phyloP scores from a whole-genome alignment of 2,797 vertebrate genomes.

The Loris lydekkerianus region DNA sequence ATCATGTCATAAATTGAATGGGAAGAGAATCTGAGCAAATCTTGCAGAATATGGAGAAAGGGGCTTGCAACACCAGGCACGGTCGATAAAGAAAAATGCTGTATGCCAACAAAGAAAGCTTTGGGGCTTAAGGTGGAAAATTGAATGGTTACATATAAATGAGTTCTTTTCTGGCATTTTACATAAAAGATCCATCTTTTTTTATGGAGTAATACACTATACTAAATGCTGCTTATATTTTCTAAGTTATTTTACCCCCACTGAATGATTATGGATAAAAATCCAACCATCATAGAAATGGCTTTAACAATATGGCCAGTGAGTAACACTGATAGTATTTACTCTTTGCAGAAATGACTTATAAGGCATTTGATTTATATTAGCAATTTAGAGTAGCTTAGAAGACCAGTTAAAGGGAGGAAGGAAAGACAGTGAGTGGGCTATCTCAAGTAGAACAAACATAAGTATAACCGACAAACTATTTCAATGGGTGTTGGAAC shows the following conservation, averaged over 20 bases:
- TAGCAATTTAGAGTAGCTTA: conserved; percentile 15
- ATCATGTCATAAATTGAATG: conserved; percentile 89
- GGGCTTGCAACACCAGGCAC: conserved; percentile 78
- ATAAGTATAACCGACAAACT: background rate
- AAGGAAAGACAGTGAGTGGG: no score
- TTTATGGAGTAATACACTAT: conserved; percentile 55
- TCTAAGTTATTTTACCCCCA: conserved; percentile 65
- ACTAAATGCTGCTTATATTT: conserved; percentile 54
- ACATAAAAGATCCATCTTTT: conserved; percentile 66
- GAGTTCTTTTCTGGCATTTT: conserved; percentile 59
- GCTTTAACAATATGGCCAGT: conserved; percentile 36
- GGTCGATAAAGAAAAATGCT: conserved; percentile 79
- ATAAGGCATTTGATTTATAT: conserved; percentile 39
- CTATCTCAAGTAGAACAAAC: background rate
- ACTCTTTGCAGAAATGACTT: conserved; percentile 27
- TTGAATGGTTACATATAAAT: conserved; percentile 62
- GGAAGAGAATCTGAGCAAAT: conserved; percentile 78
- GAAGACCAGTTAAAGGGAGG: background rate
- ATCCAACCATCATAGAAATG: background rate
- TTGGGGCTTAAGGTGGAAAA: conserved; percentile 63
- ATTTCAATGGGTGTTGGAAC: background rate
- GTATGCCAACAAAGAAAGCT: conserved; percentile 29
- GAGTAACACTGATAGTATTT: conserved; percentile 54
- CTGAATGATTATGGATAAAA: conserved; percentile 54
- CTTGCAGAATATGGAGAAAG: conserved; percentile 89